Conservation (phyloP, 2,888 invertebrate species). For the Vannuccia rotundouncinata region DNA sequence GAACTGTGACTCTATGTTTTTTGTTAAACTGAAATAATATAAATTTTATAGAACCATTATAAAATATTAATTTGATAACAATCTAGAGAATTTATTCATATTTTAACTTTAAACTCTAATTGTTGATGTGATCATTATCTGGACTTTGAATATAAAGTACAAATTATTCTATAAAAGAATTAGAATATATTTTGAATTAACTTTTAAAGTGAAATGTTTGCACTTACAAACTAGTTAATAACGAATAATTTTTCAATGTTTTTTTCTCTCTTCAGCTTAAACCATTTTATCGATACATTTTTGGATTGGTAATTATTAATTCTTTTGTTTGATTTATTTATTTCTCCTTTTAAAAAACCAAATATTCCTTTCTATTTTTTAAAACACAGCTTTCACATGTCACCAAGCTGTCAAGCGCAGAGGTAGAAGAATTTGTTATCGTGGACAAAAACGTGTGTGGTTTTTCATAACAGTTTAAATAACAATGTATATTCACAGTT, state of each 20-base stretch:
- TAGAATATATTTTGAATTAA: no score
- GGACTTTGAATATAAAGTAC: no score
- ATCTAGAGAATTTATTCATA: no score
- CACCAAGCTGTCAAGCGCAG: not conserved
- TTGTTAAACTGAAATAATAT: no score
- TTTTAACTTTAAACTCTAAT: no score
- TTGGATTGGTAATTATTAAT: not conserved
- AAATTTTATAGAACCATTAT: no score
- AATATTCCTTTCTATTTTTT: not conserved
- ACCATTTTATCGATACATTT: not conserved
- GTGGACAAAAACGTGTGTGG: not conserved
- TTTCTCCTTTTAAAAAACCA: not conserved
- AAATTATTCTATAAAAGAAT: no score
- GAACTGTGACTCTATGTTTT: no score
- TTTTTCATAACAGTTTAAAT: no score
- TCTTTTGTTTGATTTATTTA: not conserved
- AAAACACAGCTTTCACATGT: not conserved
- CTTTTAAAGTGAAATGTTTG: not conserved
- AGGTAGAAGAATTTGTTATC: not conserved
- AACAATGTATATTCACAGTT: not conserved
- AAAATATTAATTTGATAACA: no score
- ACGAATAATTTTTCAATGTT: not conserved
- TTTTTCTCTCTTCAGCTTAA: not conserved
- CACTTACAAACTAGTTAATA: not conserved
- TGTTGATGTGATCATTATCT: no score